Evolutionary conservation across 2,113 vertebrate species (phyloP), one percentile per base, ranked within the genome.

Genomic region (Mola mola): DNA sequence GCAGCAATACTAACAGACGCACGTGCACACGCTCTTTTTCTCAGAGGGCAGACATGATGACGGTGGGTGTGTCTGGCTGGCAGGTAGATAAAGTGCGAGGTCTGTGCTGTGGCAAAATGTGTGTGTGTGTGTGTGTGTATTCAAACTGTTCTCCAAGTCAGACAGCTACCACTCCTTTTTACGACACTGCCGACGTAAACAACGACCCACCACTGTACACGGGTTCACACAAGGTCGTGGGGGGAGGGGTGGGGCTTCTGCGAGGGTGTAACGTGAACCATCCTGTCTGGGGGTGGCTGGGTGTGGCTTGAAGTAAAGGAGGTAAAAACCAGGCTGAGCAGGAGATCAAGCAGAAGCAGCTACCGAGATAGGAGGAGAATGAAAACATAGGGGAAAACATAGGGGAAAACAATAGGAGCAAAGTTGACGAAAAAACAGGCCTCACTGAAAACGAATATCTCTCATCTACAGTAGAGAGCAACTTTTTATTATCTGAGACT

Each of bases 231-330:
- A 36, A 70, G 66, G 75, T 38, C 26, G 55, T 13, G 5, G 44
- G 58, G 6, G 38, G 2, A 16, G 7, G 5, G 9, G 40, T 42
- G 17, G 17, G 11, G 12, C 24, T 9, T 34, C 17, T 41, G 19
- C 31, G 16, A 43, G 49, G 49, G 66, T 63, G 76, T 79, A 83
- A 83, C 75, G 48, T 85, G 75, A 87, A 57, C 75, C 69, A 68
- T 69, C 66, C 63, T 56, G 79, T 66, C 57, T n/a, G 10, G 37
- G 20, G 41, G 79, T 53, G n/a, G n/a, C n/a, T n/a, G 80, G 87
- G 83, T 78, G 85, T 79, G 85, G 71, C 59, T 55, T 79, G 66
- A 59, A 59, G 66, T 44, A 80, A 83, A 85, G 68, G 82, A 74
- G 67, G 78, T 66, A 56, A 72, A 81, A 78, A 84, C 37, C 58